phyloP scores from a whole-genome alignment of 1,140 invertebrate species.

The Drosophila kikkawai region DNA sequence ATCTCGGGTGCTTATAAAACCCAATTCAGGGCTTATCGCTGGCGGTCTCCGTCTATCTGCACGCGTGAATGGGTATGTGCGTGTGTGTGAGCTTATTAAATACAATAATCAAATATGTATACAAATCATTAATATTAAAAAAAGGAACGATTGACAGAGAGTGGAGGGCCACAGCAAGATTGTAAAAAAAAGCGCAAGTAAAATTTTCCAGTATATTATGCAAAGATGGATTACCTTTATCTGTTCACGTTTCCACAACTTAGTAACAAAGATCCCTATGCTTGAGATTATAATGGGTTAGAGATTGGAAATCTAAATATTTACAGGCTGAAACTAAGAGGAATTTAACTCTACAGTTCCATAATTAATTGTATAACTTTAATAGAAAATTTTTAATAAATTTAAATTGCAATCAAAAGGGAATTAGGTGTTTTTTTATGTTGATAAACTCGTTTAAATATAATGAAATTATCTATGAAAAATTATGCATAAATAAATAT shows the following conservation, averaged over 20 bases:
- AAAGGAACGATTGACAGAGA: constrained; percentile 27
- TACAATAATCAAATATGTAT: constrained; percentile 30
- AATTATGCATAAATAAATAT: too few relatives aligned
- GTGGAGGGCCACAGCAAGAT: constrained; percentile 29
- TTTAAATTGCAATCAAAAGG: too few relatives aligned
- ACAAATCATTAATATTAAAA: constrained; percentile 55
- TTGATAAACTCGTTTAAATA: too few relatives aligned
- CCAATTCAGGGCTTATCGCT: constrained; percentile 46
- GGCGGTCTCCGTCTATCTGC: constrained; percentile 3
- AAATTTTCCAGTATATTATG: constrained; percentile 53
- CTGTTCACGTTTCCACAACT: constrained; percentile 10
- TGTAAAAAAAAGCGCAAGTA: constrained; percentile 69
- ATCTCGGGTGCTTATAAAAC: constrained; percentile 45
- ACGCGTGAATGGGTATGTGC: not conserved
- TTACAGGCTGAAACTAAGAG: not conserved
- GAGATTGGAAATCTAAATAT: not conserved
- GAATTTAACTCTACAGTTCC: not conserved
- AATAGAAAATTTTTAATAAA: not conserved
- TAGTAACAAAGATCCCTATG: not conserved
- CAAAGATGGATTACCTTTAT: constrained; percentile 11
- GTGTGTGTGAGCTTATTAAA: constrained; percentile 12
- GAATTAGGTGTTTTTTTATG: too few relatives aligned
- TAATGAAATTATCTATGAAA: too few relatives aligned
- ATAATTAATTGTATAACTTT: not conserved
- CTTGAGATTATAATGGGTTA: not conserved